Percentiles rank a stretch among this genome's conserved stretches.
Conservation (phyloP, 53 echinoderm and acorn worm genomes). For the Astropecten irregularis region DNA sequence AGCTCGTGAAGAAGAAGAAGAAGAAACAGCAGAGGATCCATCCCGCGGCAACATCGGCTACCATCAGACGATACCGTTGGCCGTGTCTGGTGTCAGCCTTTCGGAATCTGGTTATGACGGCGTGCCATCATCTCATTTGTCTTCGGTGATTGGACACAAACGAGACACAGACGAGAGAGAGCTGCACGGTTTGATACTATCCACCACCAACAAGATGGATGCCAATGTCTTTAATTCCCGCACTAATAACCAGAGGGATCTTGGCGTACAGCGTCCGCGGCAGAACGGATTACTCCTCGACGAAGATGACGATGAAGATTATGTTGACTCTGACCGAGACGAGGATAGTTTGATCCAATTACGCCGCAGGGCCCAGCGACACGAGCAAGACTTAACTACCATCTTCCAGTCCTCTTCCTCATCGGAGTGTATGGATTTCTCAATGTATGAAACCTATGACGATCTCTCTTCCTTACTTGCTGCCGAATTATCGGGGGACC, state of each 20-base stretch:
- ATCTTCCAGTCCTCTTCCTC: slow-evolving; percentile 45
- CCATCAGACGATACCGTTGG: slow-evolving; percentile 27
- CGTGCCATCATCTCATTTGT: slow-evolving; percentile 33
- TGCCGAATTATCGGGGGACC: neutral
- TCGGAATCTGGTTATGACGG: slow-evolving; percentile 20
- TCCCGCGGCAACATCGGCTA: slow-evolving; percentile 3
- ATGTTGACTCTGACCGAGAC: slow-evolving; percentile 46
- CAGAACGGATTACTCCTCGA: slow-evolving; percentile 21
- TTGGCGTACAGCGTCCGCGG: slow-evolving; percentile 9
- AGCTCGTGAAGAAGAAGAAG: too few species aligned
- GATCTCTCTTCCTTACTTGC: slow-evolving; percentile 69
- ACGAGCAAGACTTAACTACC: slow-evolving; percentile 53
- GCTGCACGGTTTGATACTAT: neutral
- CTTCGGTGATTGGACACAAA: slow-evolving; percentile 43
- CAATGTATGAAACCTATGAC: slow-evolving; percentile 82
- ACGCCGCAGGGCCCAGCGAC: slow-evolving; percentile 37
- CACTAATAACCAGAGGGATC: slow-evolving; percentile 41
- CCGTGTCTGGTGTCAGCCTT: slow-evolving; percentile 19
- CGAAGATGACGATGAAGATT: slow-evolving; percentile 40
- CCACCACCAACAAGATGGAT: slow-evolving; percentile 15
- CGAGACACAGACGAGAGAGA: slow-evolving; percentile 14
- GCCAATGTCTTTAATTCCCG: slow-evolving; percentile 1
- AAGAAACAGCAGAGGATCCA: too few species aligned
- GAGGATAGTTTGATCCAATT: slow-evolving; percentile 33
- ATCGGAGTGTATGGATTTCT: slow-evolving; percentile 66